A percentile compares a stretch with the other conserved stretches of the same genome.
Conservation (phyloP, 2,797 vertebrate genomes). For the Todus mexicanus region DNA sequence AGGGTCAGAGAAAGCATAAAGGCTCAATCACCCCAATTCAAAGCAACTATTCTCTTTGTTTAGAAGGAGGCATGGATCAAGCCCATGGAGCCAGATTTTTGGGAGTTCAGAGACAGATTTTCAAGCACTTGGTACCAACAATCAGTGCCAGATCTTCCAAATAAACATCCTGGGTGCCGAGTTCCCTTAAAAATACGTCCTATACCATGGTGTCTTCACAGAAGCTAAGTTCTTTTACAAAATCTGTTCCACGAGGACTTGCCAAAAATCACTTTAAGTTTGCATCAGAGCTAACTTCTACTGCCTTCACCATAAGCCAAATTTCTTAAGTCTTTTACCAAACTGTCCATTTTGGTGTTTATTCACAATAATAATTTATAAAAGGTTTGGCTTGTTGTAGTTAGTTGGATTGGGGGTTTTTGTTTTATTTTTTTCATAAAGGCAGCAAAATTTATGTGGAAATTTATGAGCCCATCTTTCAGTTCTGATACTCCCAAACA, state of each 20-base stretch:
- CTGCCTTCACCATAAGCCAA: not conserved
- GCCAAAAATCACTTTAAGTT: not conserved
- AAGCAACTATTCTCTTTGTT: not conserved
- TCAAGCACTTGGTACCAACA: not conserved
- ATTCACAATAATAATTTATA: not conserved
- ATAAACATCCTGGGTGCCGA: not conserved
- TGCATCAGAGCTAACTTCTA: not conserved
- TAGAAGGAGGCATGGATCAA: not conserved
- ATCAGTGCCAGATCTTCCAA: not conserved
- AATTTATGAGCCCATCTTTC: not conserved
- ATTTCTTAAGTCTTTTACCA: not conserved
- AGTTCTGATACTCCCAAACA: not conserved
- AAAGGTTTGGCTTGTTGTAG: not conserved
- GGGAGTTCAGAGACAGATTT: slow-evolving; percentile 20
- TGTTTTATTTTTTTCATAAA: not conserved
- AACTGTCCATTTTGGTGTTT: not conserved
- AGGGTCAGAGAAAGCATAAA: not conserved
- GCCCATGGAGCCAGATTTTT: not conserved
- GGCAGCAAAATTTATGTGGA: not conserved
- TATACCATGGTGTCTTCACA: not conserved
- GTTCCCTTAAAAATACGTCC: not conserved
- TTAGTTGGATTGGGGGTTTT: not conserved
- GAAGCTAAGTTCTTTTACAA: not conserved
- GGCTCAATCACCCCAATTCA: not conserved
- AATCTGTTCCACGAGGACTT: not conserved